Evolutionary conservation across 2,113 vertebrate genomes (phyloP).

Genomic region (Mirounga angustirostris): DNA sequence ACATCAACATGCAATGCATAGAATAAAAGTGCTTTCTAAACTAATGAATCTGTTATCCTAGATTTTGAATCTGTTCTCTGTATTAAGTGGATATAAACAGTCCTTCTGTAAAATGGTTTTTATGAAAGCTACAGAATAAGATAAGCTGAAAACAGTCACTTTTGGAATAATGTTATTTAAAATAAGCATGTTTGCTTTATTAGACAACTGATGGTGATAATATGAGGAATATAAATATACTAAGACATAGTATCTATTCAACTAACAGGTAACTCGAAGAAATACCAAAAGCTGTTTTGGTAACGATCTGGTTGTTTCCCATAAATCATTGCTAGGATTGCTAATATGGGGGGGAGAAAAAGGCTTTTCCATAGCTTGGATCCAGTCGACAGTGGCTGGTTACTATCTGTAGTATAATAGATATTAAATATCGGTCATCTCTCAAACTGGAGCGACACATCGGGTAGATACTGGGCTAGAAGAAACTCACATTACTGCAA

Average conservation of each 20-base stretch:
- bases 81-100: not conserved
- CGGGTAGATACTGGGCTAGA: fast-evolving
- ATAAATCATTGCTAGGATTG: not conserved
- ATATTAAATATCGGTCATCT: not conserved
- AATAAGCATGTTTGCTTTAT: not conserved
- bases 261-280: not conserved
- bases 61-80: not conserved
- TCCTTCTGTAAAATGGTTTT: not conserved
- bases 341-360: not conserved
- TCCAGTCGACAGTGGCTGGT: not conserved
- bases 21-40: not conserved
- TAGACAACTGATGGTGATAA: not conserved
- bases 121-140: not conserved
- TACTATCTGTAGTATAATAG: not conserved
- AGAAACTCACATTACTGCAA: not conserved
- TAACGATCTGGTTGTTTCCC: not conserved
- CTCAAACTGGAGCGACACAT: not conserved
- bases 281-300: not conserved
- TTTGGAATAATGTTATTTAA: not conserved
- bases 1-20: not conserved
- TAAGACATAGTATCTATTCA: not conserved
- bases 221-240: not conserved
- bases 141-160: not conserved
- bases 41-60: not conserved
- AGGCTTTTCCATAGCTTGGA: not conserved